These are phyloP conservation scores for Drosophila suzukii DNA, from an alignment of 1,140 invertebrate genomes.

Conservation along the genomic window DNA sequence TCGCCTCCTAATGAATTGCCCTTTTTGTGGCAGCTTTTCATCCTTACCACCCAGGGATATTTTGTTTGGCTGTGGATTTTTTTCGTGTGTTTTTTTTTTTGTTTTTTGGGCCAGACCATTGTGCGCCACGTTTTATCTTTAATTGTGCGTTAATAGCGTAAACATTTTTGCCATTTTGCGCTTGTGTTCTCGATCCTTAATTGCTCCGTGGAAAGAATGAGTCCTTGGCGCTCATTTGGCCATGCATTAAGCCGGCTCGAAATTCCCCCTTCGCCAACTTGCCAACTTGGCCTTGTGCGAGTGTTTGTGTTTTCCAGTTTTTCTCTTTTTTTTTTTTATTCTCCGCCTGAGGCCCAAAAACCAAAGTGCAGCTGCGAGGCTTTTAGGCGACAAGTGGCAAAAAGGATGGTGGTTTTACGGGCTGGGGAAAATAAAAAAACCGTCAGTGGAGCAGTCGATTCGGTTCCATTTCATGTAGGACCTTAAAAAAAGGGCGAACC, in stretches of 20 bases:
- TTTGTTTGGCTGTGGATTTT: neutral
- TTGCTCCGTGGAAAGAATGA: conserved; percentile 62
- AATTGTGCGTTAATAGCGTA: conserved; percentile 82
- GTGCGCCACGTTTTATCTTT: conserved; percentile 71
- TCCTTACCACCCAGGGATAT: neutral
- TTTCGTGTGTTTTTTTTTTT: neutral
- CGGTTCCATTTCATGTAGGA: neutral
- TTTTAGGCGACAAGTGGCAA: conserved; percentile 48
- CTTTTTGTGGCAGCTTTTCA: conserved; percentile 30
- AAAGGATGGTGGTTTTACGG: conserved; percentile 11
- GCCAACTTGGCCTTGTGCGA: conserved; percentile 10
- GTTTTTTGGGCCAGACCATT: conserved; percentile 23
- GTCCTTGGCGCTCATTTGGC: conserved; percentile 69
- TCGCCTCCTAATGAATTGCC: conserved; percentile 71
- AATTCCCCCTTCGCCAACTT: conserved; percentile 1
- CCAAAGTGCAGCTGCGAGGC: conserved; percentile 42
- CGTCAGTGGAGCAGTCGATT: conserved; percentile 1
- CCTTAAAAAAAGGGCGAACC: neutral
- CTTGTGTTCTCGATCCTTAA: conserved; percentile 35
- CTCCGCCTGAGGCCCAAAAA: conserved; percentile 9
- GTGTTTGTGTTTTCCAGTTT: conserved; percentile 38
- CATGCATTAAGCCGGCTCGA: conserved; percentile 51
- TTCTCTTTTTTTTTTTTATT: neutral
- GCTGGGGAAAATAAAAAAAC: neutral
- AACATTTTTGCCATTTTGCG: conserved; percentile 62